These are phyloP conservation scores for Decapterus maruadsi DNA, from an alignment of 2,797 vertebrate genomes.

Conservation along the genomic window DNA sequence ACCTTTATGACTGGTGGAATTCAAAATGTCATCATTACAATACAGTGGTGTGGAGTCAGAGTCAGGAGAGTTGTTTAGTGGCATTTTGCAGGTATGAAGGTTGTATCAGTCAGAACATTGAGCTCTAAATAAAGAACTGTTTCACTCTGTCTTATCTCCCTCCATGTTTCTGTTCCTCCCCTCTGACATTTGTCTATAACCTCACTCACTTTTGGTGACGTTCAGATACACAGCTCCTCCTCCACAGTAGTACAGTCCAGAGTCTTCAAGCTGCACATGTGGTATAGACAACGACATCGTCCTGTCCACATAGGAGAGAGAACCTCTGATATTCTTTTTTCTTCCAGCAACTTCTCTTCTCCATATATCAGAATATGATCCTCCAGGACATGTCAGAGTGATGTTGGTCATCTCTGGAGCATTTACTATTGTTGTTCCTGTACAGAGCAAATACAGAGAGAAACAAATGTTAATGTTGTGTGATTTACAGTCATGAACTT, in stretches of 20 bases:
- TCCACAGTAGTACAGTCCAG: slow-evolving; percentile 40
- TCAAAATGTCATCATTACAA: no score
- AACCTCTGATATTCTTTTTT: not conserved
- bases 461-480: no score
- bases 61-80: no score
- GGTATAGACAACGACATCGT: not conserved
- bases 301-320: accelerated
- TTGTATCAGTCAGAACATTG: no score
- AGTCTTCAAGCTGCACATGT: not conserved
- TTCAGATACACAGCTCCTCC: not conserved
- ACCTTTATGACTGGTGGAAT: no score
- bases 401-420: not conserved
- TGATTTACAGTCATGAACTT: no score
- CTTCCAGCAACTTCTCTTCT: not conserved
- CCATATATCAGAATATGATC: not conserved
- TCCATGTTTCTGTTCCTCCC: no score
- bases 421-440: not conserved
- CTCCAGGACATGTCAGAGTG: not conserved
- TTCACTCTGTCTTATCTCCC: no score
- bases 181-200: no score
- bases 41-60: no score
- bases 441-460: not conserved
- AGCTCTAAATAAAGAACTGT: no score
- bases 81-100: no score
- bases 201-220: not conserved